phyloP scores from a whole-genome alignment of 2,888 invertebrate species.

The Parnassius apollo region DNA sequence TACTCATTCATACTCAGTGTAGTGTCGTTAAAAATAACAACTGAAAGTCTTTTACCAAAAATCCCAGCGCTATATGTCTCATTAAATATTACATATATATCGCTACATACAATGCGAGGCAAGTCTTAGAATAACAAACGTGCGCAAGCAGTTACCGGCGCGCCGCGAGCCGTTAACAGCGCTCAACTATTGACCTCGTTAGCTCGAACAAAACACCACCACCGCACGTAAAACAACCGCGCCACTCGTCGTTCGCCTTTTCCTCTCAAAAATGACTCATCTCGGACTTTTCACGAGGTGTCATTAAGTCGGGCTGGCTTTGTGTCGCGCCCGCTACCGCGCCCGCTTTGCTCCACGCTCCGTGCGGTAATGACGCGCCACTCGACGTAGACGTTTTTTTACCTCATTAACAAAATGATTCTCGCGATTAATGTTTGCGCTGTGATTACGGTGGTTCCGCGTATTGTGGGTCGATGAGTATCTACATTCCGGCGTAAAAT shows the following conservation, averaged over 20 bases:
- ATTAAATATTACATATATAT: constrained; percentile 26
- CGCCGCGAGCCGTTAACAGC: constrained; percentile 49
- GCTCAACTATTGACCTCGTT: constrained; percentile 77
- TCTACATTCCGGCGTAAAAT: constrained; percentile 26
- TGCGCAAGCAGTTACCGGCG: constrained; percentile 54
- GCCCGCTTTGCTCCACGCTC: constrained; percentile 49
- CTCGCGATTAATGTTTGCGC: constrained; percentile 41
- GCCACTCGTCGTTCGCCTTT: constrained; percentile 75
- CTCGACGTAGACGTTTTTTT: constrained; percentile 57
- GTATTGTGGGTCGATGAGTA: constrained; percentile 36
- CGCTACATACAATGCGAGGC: constrained; percentile 28
- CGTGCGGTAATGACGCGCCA: constrained; percentile 60
- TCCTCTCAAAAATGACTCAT: constrained; percentile 80
- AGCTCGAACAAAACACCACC: constrained; percentile 71
- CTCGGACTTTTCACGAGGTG: constrained; percentile 70
- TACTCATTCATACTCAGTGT: background rate
- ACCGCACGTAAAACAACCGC: constrained; percentile 70
- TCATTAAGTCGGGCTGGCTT: constrained; percentile 74
- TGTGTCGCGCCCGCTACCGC: constrained; percentile 45
- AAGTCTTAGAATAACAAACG: constrained; percentile 38
- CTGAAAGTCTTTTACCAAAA: background rate
- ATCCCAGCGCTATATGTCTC: constrained; percentile 8
- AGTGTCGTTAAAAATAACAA: background rate
- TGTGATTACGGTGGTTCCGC: constrained; percentile 38
- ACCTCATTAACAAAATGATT: constrained; percentile 68